These are phyloP conservation scores for Cuculus canorus DNA, from an alignment of 2,797 vertebrate genomes.

Conservation along the genomic window DNA sequence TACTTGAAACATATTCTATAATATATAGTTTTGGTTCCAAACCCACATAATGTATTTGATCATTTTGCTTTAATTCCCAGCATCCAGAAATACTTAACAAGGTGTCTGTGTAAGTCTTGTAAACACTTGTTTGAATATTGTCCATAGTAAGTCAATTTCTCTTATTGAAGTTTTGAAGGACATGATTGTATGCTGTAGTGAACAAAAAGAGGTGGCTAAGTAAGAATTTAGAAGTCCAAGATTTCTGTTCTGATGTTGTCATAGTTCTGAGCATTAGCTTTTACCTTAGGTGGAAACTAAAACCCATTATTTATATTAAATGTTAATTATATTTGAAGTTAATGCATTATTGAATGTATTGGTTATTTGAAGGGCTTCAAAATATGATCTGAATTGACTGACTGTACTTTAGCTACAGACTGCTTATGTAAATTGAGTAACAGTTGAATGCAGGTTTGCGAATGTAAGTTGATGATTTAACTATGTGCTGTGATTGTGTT, in stretches of 20 bases:
- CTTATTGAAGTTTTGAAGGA: not conserved
- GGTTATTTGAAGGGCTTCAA: not conserved
- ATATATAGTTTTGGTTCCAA: not conserved
- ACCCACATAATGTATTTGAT: not conserved
- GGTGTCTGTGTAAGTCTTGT: not conserved
- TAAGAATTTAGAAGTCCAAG: not conserved
- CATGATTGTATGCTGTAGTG: not conserved
- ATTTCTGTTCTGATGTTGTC: not conserved
- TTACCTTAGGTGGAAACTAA: not conserved
- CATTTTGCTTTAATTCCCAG: not conserved
- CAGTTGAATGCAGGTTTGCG: not conserved
- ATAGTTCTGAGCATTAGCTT: not conserved
- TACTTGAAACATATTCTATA: not conserved
- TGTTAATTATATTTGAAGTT: not conserved
- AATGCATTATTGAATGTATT: not conserved
- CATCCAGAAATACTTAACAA: not conserved
- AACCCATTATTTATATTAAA: not conserved
- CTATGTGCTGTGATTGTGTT: not conserved
- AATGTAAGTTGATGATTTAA: not conserved
- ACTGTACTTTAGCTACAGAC: not conserved
- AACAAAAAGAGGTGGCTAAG: not conserved
- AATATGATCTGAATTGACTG: not conserved
- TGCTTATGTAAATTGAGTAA: not conserved
- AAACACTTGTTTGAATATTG: not conserved
- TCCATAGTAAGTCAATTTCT: not conserved